Conservation (phyloP, 2,113 vertebrate species). For the Stegastes partitus region DNA sequence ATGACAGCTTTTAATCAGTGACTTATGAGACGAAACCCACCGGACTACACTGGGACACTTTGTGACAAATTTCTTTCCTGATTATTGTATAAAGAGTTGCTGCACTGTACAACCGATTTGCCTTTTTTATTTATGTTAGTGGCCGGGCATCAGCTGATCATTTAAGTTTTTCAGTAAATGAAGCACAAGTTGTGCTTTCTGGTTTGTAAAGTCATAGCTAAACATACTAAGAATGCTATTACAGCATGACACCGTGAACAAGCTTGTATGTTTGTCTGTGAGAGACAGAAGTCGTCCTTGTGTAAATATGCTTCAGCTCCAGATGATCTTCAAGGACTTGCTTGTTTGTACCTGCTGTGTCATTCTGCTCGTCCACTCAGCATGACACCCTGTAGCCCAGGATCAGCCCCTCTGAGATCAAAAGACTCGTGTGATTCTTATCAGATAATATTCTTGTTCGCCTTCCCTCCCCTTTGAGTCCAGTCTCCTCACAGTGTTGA, state of each 20-base stretch:
- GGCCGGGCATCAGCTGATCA: not conserved
- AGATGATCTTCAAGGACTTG: conserved; percentile 75
- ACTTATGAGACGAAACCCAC: conserved; percentile 57
- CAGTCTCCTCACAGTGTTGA: conserved; percentile 77
- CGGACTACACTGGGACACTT: conserved; percentile 46
- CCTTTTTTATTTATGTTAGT: not conserved
- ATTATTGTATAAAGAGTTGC: not conserved
- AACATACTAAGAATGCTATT: not conserved
- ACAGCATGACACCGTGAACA: conserved; percentile 3
- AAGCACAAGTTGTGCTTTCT: not conserved
- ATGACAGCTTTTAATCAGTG: conserved; percentile 78
- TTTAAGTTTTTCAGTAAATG: not conserved
- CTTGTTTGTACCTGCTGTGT: conserved; percentile 88
- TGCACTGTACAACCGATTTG: too few species aligned
- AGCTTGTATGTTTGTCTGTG: conserved; percentile 25
- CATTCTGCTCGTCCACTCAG: conserved; percentile 82
- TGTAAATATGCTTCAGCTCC: conserved; percentile 67
- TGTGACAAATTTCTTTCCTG: not conserved
- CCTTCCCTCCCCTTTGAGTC: conserved; percentile 70
- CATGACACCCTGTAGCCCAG: conserved; percentile 84
- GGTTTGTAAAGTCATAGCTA: not conserved
- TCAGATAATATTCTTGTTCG: conserved; percentile 83
- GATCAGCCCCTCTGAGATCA: conserved; percentile 83
- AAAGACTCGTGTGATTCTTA: conserved; percentile 83
- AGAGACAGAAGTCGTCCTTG: conserved; percentile 38